These are phyloP conservation scores for Phylloscopus trochilus DNA, from an alignment of 2,113 vertebrate species.

Conservation along the genomic window DNA sequence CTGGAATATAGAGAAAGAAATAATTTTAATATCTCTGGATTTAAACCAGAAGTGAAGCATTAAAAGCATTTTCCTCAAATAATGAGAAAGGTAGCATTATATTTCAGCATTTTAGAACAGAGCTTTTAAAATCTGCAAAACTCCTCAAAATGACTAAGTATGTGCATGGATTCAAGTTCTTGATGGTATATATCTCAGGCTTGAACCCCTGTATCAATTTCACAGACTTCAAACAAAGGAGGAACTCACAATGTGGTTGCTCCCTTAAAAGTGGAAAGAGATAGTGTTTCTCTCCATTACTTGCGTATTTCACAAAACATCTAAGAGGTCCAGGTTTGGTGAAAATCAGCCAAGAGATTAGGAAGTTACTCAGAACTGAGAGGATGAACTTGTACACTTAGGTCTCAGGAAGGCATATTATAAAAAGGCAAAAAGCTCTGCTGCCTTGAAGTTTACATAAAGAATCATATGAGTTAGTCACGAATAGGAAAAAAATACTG, in stretches of 20 bases:
- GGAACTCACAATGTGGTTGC: not conserved
- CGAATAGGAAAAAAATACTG: not conserved
- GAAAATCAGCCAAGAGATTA: not conserved
- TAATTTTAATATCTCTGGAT: not conserved
- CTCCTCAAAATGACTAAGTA: not conserved
- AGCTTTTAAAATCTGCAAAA: not conserved
- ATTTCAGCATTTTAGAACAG: not conserved
- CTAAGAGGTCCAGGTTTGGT: not conserved
- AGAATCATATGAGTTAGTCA: not conserved
- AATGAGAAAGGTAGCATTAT: not conserved
- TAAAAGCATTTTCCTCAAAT: not conserved
- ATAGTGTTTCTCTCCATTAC: not conserved
- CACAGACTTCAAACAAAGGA: not conserved
- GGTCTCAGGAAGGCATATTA: not conserved
- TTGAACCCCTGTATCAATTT: not conserved
- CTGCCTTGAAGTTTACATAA: not conserved
- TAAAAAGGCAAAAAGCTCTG: not conserved
- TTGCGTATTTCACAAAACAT: not conserved
- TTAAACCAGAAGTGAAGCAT: not conserved
- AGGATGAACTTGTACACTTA: not conserved
- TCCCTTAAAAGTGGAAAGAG: not conserved
- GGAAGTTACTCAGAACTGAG: not conserved
- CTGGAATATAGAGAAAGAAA: not conserved
- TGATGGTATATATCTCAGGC: not conserved
- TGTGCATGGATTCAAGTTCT: not conserved